phyloP scores from a whole-genome alignment of 2,797 vertebrate genomes.

The Falco novaeseelandiae region DNA sequence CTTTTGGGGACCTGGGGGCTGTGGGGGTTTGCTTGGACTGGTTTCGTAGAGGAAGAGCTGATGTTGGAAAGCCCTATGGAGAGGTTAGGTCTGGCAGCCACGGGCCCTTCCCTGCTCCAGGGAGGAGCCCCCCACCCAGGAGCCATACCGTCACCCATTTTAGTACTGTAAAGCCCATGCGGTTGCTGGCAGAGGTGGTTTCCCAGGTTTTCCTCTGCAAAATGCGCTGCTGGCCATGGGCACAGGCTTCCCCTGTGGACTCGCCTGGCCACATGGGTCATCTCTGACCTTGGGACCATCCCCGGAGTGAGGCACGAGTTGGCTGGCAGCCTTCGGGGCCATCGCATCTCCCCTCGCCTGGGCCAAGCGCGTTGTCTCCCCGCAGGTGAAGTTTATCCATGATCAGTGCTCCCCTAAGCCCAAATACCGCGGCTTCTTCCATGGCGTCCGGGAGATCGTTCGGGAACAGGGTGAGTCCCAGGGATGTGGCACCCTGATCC shows the following conservation, averaged over 20 bases:
- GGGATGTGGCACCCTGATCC: neutral
- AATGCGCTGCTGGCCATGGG: neutral
- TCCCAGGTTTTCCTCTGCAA: neutral
- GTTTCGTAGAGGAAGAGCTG: neutral
- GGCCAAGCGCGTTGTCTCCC: neutral
- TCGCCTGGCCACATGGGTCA: fast-evolving
- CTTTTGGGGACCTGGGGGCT: neutral
- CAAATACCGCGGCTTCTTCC: conserved; percentile 93
- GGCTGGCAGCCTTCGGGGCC: fast-evolving
- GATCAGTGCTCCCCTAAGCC: conserved; percentile 92
- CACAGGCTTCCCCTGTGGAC: fast-evolving
- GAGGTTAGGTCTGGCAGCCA: neutral
- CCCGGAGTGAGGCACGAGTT: neutral
- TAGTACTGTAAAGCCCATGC: neutral
- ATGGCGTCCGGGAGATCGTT: conserved; percentile 92
- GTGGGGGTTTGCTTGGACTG: fast-evolving
- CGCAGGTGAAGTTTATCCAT: conserved; percentile 97
- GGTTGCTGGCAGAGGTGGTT: neutral
- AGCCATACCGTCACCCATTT: neutral
- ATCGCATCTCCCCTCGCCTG: neutral
- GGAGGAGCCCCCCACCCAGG: neutral
- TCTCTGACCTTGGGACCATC: neutral
- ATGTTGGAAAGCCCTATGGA: neutral
- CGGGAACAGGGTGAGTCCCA: conserved; percentile 84
- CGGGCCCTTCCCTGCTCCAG: neutral